Evolutionary conservation across 2,797 vertebrate species (phyloP).

Genomic region (Alca torda): DNA sequence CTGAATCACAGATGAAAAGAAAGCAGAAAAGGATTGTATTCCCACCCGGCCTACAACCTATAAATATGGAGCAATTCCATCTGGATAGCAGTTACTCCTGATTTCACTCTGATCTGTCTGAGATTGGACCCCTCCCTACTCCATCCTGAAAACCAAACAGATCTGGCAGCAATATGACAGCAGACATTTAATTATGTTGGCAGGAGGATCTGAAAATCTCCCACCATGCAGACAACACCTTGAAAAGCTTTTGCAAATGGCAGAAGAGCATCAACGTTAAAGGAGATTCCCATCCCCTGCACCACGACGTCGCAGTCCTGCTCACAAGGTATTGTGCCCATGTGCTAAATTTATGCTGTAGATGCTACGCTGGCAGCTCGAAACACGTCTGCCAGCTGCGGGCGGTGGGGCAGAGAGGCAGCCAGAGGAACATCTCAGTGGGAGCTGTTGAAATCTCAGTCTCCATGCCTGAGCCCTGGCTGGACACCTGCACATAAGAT

Average conservation of each 20-base stretch:
- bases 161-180: background rate
- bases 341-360: rapidly evolving
- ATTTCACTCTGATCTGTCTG: background rate
- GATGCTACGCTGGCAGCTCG: background rate
- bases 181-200: background rate
- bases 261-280: constrained; percentile 93
- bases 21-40: background rate
- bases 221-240: constrained; percentile 94
- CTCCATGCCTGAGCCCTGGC: background rate
- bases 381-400: background rate
- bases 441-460: background rate
- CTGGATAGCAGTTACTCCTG: background rate
- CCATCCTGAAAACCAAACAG: background rate
- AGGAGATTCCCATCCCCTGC: constrained; percentile 87
- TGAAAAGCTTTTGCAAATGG: constrained; percentile 97
- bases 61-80: background rate
- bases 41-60: background rate
- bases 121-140: background rate
- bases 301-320: constrained; percentile 92
- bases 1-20: background rate
- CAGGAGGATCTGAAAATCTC: constrained; percentile 93
- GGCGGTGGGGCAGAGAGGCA: background rate
- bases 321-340: constrained; percentile 85
- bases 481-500: rapidly evolving
- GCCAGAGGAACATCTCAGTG: background rate